Percentiles rank a stretch among this genome's conserved stretches.
Evolutionary conservation across 2,113 vertebrate genomes (phyloP).

Genomic region (Cyanistes caeruleus): DNA sequence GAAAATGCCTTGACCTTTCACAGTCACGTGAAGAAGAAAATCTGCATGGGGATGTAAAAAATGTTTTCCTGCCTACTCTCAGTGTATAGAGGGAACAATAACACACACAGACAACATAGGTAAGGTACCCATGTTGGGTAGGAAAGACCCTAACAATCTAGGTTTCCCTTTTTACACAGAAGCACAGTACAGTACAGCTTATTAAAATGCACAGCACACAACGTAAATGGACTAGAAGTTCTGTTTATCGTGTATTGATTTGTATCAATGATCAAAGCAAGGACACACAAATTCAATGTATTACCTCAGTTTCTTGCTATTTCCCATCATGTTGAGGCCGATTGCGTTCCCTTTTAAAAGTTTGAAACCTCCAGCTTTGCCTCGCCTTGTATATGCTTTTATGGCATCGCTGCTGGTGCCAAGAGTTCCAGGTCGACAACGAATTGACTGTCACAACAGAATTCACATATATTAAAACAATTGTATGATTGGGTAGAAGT

Average conservation of each 20-base stretch:
- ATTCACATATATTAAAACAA: not conserved
- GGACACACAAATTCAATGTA: not conserved
- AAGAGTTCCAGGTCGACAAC: constrained; percentile 77
- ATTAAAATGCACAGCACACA: not conserved
- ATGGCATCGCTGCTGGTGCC: constrained; percentile 71
- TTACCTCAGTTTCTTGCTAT: constrained; percentile 85
- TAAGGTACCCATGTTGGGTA: not conserved
- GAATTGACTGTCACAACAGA: constrained; percentile 68
- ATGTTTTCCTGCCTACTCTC: not conserved
- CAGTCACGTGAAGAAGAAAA: accelerated
- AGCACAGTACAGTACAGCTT: not conserved
- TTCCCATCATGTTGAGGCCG: constrained; percentile 83
- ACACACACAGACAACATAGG: not conserved
- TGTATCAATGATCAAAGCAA: not conserved
- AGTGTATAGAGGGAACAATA: not conserved
- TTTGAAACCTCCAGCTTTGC: constrained; percentile 72
- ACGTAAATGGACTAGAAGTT: not conserved
- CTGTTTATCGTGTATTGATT: not conserved
- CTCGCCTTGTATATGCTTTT: constrained; percentile 84
- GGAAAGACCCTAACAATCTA: not conserved
- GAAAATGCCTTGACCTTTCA: not conserved
- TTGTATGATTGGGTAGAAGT: not conserved
- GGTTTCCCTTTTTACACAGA: not conserved
- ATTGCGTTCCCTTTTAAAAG: constrained; percentile 79
- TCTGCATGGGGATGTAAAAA: not conserved